These are phyloP conservation scores for Danio rerio DNA, from an alignment of 2,113 vertebrate species.

Conservation along the genomic window DNA sequence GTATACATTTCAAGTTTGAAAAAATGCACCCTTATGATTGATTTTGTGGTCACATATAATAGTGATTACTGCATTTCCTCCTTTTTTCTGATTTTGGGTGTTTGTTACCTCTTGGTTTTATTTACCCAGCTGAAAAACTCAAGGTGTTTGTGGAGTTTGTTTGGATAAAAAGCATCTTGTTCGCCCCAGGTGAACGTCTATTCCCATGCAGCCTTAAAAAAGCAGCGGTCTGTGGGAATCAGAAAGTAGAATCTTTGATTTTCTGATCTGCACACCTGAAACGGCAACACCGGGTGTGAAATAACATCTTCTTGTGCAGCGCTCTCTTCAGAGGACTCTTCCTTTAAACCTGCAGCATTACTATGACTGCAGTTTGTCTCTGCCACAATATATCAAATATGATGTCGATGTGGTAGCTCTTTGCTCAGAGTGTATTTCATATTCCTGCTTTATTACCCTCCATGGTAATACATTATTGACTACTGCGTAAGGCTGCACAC, in stretches of 20 bases:
- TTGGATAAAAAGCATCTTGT: constrained; percentile 22
- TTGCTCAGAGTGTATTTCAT: constrained; percentile 32
- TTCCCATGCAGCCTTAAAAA: background rate
- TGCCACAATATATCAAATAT: constrained; percentile 11
- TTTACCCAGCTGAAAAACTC: background rate
- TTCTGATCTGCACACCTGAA: constrained; percentile 12
- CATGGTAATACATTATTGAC: constrained; percentile 53
- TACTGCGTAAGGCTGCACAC: constrained; percentile 32
- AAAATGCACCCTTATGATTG: no score
- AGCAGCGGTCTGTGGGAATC: constrained; percentile 4
- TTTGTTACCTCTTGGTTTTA: background rate
- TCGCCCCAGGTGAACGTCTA: background rate
- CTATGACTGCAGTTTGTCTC: constrained; percentile 2
- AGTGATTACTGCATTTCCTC: background rate
- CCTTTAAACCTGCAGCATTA: background rate
- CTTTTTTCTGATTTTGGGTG: background rate
- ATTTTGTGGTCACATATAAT: background rate
- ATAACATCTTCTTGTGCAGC: constrained; percentile 4
- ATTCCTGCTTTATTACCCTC: constrained; percentile 45
- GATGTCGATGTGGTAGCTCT: constrained; percentile 28
- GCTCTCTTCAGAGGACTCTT: background rate
- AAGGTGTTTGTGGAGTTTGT: background rate
- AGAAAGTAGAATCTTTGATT: constrained; percentile 13
- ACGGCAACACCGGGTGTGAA: background rate
- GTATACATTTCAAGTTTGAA: no score